These are phyloP conservation scores for Campopleginae sp. DNA, from an alignment of 2,888 invertebrate genomes.

Conservation along the genomic window DNA sequence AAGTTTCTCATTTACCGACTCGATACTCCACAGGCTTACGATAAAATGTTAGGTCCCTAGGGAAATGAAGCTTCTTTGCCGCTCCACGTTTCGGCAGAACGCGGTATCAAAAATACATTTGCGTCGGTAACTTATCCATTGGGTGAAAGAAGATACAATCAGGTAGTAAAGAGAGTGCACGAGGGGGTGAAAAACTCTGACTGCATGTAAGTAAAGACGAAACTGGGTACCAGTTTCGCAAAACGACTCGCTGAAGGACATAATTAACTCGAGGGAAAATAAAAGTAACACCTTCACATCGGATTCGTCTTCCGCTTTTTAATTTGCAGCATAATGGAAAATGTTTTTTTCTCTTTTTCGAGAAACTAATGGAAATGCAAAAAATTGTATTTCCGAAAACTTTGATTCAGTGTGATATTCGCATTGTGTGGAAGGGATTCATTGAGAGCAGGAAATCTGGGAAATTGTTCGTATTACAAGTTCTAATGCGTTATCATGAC, in stretches of 20 bases:
- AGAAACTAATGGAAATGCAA: not conserved
- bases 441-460: not conserved
- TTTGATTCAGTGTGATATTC: not conserved
- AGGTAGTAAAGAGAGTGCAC: not conserved
- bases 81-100: constrained; percentile 17
- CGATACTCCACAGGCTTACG: constrained; percentile 13
- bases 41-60: constrained; percentile 13
- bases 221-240: not conserved
- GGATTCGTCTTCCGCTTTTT: too few relatives aligned
- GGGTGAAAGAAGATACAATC: constrained; percentile 1
- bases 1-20: constrained; percentile 60
- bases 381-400: not conserved
- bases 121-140: constrained; percentile 65
- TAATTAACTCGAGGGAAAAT: not conserved
- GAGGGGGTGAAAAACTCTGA: not conserved
- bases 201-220: constrained; percentile 12
- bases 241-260: not conserved
- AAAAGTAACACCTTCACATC: too few relatives aligned
- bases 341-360: too few relatives aligned
- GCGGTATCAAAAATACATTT: constrained; percentile 20
- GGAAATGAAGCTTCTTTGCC: constrained; percentile 43
- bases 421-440: not conserved
- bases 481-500: constrained; percentile 20
- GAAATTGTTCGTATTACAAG: constrained; percentile 32
- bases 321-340: too few relatives aligned